Evolutionary conservation across 1,140 invertebrate genomes (phyloP), one percentile per base, ranked within the genome.

Genomic region (Sogatella furcifera): DNA sequence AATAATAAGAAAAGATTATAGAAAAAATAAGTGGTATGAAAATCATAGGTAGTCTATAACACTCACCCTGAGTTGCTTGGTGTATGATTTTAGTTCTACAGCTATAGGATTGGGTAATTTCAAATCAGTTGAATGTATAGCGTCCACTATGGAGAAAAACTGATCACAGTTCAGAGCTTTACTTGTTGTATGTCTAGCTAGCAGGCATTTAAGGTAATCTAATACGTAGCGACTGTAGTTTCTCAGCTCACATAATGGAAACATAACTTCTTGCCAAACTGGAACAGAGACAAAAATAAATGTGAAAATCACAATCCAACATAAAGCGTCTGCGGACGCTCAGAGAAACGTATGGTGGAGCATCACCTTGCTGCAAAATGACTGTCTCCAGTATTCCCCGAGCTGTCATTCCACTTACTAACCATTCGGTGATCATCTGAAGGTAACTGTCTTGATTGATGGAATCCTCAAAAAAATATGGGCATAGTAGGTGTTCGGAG

Each of bases 191-290:
- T 65, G 62, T 52, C 60, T 60, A 46, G 75, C 73, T 13, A 86
- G 67, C 8, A 89, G 72, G 49, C 82, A 78, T 41, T 83, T 80
- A 49, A 92, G 74, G 68, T 90, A 87, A 44, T 81, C 76, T 5
- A 84, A 72, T 52, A 86, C 78, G 71, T 84, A 88, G 61, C 78
- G 80, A 8, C 84, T 79, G 64, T 90, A 88, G 65, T 80, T 81
- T 70, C 85, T 86, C 64, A 85, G 70, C 64, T 88, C 84, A 17
- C 90, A 74, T 67, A 88, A 75, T 0, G 87, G 85, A 28, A 88
- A 73, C 83, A 92, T 90, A 11, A 90, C 72, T 62, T 90, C 85
- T 69, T 89, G 80, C 86, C 89, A 92, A 4, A 88, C 83, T 85
- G 69, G 44, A 73, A 71, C 52, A 52, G 14, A 19, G 17, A 49